These are phyloP conservation scores for Hexactinellida sp. DNA, from an alignment of 37 sponge, comb jelly and placozoan genomes.

Conservation along the genomic window DNA sequence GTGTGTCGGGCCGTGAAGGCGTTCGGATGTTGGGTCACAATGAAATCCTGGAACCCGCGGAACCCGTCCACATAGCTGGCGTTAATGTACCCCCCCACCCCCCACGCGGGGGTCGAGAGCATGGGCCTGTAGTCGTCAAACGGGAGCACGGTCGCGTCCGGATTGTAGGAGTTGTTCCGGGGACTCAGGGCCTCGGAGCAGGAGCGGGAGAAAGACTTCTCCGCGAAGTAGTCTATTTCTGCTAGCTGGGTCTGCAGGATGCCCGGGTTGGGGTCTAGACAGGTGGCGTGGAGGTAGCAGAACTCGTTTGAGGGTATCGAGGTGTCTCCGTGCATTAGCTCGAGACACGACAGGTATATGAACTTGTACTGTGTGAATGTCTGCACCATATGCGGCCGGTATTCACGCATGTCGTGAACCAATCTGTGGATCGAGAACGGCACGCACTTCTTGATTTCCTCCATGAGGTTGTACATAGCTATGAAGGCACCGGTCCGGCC, in stretches of 20 bases:
- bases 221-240: neutral
- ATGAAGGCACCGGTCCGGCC: neutral
- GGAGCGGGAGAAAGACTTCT: constrained; percentile 3
- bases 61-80: constrained; percentile 9
- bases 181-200: neutral
- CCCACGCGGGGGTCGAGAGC: neutral
- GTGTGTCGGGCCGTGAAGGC: neutral
- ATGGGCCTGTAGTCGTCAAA: constrained; percentile 8
- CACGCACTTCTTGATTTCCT: neutral
- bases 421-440: neutral
- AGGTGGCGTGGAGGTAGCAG: neutral
- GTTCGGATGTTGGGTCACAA: neutral
- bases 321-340: constrained; percentile 11
- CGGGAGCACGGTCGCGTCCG: neutral
- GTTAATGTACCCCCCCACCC: neutral
- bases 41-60: neutral
- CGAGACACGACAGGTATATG: neutral
- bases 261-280: neutral
- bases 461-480: neutral
- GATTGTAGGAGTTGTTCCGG: neutral
- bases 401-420: neutral
- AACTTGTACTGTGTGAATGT: constrained; percentile 6
- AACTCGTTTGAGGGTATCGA: neutral
- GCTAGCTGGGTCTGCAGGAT: neutral
- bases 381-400: constrained; percentile 7